Conservation (phyloP, 1,140 invertebrate genomes). For the Pectinophora gossypiella region DNA sequence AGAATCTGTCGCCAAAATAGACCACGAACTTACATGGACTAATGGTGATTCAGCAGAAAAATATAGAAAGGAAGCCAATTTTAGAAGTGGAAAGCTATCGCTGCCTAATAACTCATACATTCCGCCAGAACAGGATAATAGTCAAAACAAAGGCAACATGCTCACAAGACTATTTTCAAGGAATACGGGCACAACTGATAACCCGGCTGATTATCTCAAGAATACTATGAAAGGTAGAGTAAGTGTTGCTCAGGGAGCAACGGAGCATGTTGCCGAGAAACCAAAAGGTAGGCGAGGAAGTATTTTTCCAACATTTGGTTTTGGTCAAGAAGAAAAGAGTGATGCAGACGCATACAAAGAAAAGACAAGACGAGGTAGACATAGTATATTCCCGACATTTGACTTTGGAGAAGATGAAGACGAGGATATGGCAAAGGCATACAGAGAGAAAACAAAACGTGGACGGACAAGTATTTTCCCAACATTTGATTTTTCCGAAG, state of each 20-base stretch:
- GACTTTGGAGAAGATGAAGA: slow-evolving; percentile 27
- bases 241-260: slow-evolving; percentile 30
- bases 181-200: slow-evolving; percentile 49
- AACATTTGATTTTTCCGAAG: slow-evolving; percentile 59
- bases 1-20: slow-evolving; percentile 54
- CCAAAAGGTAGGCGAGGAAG: slow-evolving; percentile 58
- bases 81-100: slow-evolving; percentile 58
- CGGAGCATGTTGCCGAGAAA: slow-evolving; percentile 42
- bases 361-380: slow-evolving; percentile 35
- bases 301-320: slow-evolving; percentile 62
- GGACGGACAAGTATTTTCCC: slow-evolving; percentile 61
- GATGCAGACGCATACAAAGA: slow-evolving; percentile 35
- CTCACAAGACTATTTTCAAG: slow-evolving; percentile 46
- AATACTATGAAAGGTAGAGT: slow-evolving; percentile 52
- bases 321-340: slow-evolving; percentile 42
- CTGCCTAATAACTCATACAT: slow-evolving; percentile 36
- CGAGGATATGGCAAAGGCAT: slow-evolving; percentile 30
- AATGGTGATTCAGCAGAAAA: slow-evolving; percentile 78
- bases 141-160: slow-evolving; percentile 40
- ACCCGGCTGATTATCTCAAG: slow-evolving; percentile 51
- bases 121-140: slow-evolving; percentile 19
- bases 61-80: slow-evolving; percentile 74
- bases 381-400: slow-evolving; percentile 36
- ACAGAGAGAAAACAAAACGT: slow-evolving; percentile 52
- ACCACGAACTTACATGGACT: slow-evolving; percentile 81